Conservation (phyloP, 2,888 invertebrate species). For the Lycia hirtaria region DNA sequence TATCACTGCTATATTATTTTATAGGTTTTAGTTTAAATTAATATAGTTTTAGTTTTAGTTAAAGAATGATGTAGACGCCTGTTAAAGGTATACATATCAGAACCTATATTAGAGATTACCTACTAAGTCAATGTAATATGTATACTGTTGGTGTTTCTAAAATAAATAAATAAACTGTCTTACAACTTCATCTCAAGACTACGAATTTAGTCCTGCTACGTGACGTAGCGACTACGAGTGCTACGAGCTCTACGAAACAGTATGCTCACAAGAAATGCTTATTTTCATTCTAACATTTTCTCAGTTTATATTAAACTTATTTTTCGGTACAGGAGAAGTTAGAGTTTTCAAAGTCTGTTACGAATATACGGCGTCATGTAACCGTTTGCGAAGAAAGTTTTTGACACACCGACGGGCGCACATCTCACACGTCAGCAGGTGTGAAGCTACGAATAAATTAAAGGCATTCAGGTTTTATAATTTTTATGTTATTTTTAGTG, state of each 20-base stretch:
- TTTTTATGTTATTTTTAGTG: not conserved
- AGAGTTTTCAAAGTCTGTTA: not conserved
- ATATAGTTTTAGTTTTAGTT: no score
- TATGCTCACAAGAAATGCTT: not conserved
- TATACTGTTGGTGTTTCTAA: no score
- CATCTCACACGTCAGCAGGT: conserved; percentile 14
- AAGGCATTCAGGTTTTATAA: conserved; percentile 4
- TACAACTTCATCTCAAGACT: no score
- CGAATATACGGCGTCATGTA: conserved; percentile 8
- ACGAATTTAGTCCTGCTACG: not conserved
- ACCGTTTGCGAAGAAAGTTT: conserved; percentile 22
- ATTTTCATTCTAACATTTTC: conserved; percentile 1
- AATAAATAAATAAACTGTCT: no score
- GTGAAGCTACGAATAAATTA: conserved; percentile 15
- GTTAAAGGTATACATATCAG: no score
- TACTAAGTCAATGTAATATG: no score
- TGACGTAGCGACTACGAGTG: not conserved
- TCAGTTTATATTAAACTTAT: conserved; percentile 6
- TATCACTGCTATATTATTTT: no score
- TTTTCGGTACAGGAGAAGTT: conserved; percentile 12
- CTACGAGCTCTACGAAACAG: not conserved
- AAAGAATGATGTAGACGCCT: no score
- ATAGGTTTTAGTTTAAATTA: no score
- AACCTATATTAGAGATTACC: no score
- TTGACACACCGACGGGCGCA: conserved; percentile 15